Conservation (phyloP, 2,797 vertebrate species). For the Nasua narica region DNA sequence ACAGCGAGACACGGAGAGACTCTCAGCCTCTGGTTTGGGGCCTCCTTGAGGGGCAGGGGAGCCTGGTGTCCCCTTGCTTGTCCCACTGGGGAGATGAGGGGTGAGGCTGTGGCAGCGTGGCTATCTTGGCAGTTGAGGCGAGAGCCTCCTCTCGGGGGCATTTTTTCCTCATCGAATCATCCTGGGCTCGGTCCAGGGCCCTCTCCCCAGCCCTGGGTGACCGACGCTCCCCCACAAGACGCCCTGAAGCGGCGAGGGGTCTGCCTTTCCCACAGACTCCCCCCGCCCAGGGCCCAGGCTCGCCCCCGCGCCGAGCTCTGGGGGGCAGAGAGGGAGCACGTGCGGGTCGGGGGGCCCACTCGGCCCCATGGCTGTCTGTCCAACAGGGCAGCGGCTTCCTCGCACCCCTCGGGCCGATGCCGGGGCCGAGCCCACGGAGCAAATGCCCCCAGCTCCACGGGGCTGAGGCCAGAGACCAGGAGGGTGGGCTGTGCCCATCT, state of each 20-base stretch:
- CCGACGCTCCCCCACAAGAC: conserved; percentile 39
- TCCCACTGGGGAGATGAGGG: conserved; percentile 50
- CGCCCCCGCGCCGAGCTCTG: background rate
- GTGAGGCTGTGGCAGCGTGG: background rate
- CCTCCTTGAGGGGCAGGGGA: accelerated
- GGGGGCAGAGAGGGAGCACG: accelerated
- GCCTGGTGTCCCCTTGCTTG: conserved; percentile 1
- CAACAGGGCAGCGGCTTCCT: accelerated
- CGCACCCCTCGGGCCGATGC: accelerated
- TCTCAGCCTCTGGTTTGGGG: background rate
- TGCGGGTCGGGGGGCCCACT: accelerated
- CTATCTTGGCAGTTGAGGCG: conserved; percentile 57
- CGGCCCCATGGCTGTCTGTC: accelerated
- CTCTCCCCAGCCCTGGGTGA: conserved; percentile 51
- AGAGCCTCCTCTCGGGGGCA: conserved; percentile 66
- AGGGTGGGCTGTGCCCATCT: background rate
- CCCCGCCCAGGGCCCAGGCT: background rate
- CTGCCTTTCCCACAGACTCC: conserved; percentile 65
- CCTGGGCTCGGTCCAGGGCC: conserved; percentile 70
- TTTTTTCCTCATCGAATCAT: conserved; percentile 82
- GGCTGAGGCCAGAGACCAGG: background rate
- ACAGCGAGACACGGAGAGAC: background rate
- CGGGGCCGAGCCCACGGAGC: accelerated
- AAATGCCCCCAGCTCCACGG: accelerated
- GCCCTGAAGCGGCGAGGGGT: conserved; percentile 40